A percentile compares a stretch with the other conserved stretches of the same genome.
phyloP scores from a whole-genome alignment of 37 sponge, comb jelly and placozoan species.

The Oscarella lobularis region DNA sequence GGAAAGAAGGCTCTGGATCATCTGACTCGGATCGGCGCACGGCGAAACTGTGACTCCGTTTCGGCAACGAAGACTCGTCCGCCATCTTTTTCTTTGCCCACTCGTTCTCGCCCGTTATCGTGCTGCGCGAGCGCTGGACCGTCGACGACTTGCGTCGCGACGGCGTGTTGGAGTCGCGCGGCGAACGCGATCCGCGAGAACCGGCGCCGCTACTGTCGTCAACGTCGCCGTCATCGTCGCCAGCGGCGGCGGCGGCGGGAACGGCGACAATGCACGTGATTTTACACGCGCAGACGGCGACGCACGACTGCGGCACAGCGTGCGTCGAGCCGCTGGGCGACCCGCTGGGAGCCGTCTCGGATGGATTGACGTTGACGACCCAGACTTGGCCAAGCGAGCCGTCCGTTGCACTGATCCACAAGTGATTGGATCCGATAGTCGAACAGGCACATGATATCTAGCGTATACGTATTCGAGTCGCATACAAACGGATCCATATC shows the following conservation, averaged over 20 bases:
- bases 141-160: neutral
- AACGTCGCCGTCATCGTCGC: too few species aligned
- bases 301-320: neutral
- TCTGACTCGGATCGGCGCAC: too few species aligned
- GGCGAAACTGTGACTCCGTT: constrained; percentile 3
- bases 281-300: neutral
- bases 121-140: too few species aligned
- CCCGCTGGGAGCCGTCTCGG: too few species aligned
- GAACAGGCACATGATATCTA: neutral
- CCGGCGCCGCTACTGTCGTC: too few species aligned
- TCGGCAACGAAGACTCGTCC: too few species aligned
- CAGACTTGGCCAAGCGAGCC: neutral
- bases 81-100: too few species aligned
- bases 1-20: too few species aligned
- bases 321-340: too few species aligned
- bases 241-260: neutral
- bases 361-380: neutral
- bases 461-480: constrained; percentile 1
- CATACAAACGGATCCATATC: neutral
- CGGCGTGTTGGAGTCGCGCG: too few species aligned
- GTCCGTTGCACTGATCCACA: constrained; percentile 8
- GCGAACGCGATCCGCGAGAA: too few species aligned
- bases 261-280: constrained; percentile 11
- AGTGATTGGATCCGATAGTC: neutral
- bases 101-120: too few species aligned